phyloP scores from a whole-genome alignment of 2,888 invertebrate species.

The Hyles lineata region DNA sequence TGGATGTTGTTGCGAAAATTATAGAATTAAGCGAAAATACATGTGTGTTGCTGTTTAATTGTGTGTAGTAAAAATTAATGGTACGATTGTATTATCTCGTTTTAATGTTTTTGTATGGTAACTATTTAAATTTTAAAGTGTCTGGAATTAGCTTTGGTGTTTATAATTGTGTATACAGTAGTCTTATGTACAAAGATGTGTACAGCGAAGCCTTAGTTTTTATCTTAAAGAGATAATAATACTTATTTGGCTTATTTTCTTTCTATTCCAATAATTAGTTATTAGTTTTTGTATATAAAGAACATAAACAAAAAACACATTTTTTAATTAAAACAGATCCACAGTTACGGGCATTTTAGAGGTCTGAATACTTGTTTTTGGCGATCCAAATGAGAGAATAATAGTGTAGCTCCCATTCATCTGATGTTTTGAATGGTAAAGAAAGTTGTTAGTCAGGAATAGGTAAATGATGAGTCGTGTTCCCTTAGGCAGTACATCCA shows the following conservation, averaged over 20 bases:
- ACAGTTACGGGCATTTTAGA: not conserved
- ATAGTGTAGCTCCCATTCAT: not conserved
- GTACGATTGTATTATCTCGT: conserved; percentile 19
- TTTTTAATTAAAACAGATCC: not conserved
- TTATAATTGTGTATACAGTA: not conserved
- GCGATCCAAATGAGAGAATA: not conserved
- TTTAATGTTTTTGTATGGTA: conserved; percentile 6
- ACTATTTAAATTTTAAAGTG: conserved; percentile 1
- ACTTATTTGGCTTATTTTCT: too few relatives aligned
- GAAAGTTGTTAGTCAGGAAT: conserved; percentile 24
- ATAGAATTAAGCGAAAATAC: conserved; percentile 29
- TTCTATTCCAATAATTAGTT: too few relatives aligned
- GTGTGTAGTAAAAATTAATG: conserved; percentile 28
- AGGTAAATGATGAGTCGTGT: conserved; percentile 21
- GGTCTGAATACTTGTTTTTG: conserved; percentile 13
- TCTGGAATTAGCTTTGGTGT: not conserved
- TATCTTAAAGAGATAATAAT: too few relatives aligned
- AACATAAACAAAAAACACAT: too few relatives aligned
- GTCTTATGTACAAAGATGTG: too few relatives aligned
- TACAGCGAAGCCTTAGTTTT: too few relatives aligned
- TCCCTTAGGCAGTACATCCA: not conserved
- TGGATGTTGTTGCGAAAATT: conserved; percentile 33
- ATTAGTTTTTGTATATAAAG: too few relatives aligned
- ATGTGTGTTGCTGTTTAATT: conserved; percentile 27
- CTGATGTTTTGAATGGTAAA: conserved; percentile 16